Evolutionary conservation across 2,888 invertebrate species (phyloP).

Genomic region (Gisinianus flammeolus): DNA sequence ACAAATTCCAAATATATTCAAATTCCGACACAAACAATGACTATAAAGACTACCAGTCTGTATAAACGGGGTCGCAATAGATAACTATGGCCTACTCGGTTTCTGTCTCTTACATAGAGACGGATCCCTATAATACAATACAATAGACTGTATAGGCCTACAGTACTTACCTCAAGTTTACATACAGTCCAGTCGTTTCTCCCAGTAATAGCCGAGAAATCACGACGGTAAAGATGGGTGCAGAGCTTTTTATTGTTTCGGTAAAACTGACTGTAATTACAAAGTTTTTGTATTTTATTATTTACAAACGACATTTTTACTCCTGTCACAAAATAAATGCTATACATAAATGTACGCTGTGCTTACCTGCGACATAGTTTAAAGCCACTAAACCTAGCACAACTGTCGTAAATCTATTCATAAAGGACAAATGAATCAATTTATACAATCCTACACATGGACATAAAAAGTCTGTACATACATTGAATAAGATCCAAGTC

Average conservation of each 20-base stretch:
- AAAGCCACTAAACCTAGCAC: constrained; percentile 75
- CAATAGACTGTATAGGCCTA: no score
- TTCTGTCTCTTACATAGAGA: no score
- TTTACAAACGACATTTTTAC: background rate
- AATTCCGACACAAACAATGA: no score
- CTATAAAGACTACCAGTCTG: no score
- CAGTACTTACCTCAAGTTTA: constrained; percentile 74
- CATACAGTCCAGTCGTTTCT: constrained; percentile 71
- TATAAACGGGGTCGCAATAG: no score
- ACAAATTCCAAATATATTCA: no score
- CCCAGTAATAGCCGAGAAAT: constrained; percentile 68
- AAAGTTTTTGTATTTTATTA: background rate
- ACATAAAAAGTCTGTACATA: no score
- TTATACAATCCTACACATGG: background rate
- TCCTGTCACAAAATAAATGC: no score
- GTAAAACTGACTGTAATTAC: constrained; percentile 69
- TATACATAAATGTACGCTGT: background rate
- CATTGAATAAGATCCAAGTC: background rate
- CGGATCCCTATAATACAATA: no score
- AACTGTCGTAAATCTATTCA: constrained; percentile 72
- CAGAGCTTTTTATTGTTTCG: constrained; percentile 80
- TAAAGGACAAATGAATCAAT: background rate
- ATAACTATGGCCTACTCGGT: no score
- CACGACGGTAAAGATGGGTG: constrained; percentile 78
- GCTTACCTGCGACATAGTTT: constrained; percentile 78